phyloP scores from a whole-genome alignment of 2,888 invertebrate genomes.

The Artemia sinica region DNA sequence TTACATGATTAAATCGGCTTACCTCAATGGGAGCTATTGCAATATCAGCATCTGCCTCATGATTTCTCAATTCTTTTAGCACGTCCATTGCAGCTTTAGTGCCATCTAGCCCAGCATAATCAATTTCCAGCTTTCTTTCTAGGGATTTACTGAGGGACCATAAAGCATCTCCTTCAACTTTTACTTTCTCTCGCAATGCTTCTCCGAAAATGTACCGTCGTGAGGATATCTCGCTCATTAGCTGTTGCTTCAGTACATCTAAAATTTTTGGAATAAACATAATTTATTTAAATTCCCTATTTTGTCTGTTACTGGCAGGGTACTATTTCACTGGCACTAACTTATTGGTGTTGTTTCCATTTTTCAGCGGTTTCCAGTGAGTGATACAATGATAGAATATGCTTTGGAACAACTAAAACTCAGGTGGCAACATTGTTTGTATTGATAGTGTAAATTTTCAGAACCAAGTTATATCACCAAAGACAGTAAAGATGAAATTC shows the following conservation, averaged over 20 bases:
- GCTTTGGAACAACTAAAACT: too few species aligned
- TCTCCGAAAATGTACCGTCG: constrained; percentile 63
- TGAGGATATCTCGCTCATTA: constrained; percentile 62
- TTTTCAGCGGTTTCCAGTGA: too few species aligned
- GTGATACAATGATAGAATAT: too few species aligned
- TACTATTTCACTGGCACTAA: too few species aligned
- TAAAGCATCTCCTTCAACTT: constrained; percentile 79
- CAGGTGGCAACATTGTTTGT: too few species aligned
- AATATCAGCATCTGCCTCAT: constrained; percentile 87
- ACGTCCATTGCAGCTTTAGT: constrained; percentile 85
- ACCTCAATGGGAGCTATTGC: constrained; percentile 83
- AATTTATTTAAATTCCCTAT: too few species aligned
- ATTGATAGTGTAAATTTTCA: too few species aligned
- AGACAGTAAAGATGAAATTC: too few species aligned
- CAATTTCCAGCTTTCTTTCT: constrained; percentile 68
- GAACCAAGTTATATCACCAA: too few species aligned
- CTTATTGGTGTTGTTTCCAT: too few species aligned
- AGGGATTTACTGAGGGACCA: constrained; percentile 82
- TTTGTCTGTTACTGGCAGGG: too few species aligned
- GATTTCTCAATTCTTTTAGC: constrained; percentile 74
- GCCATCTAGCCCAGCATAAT: constrained; percentile 79
- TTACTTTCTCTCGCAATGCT: constrained; percentile 71
- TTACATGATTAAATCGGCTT: constrained; percentile 20
- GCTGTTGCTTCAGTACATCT: constrained; percentile 56
- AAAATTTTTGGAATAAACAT: constrained; percentile 23